phyloP scores from a whole-genome alignment of 1,140 invertebrate genomes.

The Megathymus violae region DNA sequence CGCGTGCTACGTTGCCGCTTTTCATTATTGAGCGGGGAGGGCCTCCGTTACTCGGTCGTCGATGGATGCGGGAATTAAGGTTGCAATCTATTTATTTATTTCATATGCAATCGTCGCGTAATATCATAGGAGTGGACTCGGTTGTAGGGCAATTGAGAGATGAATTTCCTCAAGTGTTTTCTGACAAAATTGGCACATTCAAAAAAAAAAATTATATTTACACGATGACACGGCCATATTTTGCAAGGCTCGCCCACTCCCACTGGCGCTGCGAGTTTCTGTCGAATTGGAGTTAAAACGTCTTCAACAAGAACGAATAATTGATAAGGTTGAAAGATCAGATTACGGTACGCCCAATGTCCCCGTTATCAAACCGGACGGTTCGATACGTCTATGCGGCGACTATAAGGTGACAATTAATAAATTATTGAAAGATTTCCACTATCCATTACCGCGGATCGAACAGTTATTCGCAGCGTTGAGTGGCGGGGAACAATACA shows the following conservation, averaged over 20 bases:
- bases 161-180: slow-evolving; percentile 31
- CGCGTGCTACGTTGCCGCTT: too few species aligned
- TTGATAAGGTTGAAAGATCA: slow-evolving; percentile 36
- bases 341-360: slow-evolving; percentile 49
- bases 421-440: slow-evolving; percentile 37
- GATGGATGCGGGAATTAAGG: slow-evolving; percentile 21
- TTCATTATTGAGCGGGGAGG: slow-evolving; percentile 42
- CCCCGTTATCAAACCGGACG: slow-evolving; percentile 37
- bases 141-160: background rate
- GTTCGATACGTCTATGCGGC: slow-evolving; percentile 40
- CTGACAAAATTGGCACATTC: slow-evolving; percentile 26
- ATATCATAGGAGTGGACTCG: background rate
- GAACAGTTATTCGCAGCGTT: slow-evolving; percentile 43
- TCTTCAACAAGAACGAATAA: slow-evolving; percentile 17
- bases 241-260: slow-evolving; percentile 37
- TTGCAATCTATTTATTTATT: slow-evolving; percentile 1
- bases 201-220: slow-evolving; percentile 26
- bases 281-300: slow-evolving; percentile 25
- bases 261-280: slow-evolving; percentile 25
- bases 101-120: too few species aligned
- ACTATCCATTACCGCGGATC: slow-evolving; percentile 43
- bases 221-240: slow-evolving; percentile 35
- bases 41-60: slow-evolving; percentile 44
- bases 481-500: slow-evolving; percentile 38
- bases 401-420: slow-evolving; percentile 48